Percentiles rank a stretch among this genome's conserved stretches.
Conservation (phyloP, 2,113 vertebrate genomes). For the Barbus barbus region DNA sequence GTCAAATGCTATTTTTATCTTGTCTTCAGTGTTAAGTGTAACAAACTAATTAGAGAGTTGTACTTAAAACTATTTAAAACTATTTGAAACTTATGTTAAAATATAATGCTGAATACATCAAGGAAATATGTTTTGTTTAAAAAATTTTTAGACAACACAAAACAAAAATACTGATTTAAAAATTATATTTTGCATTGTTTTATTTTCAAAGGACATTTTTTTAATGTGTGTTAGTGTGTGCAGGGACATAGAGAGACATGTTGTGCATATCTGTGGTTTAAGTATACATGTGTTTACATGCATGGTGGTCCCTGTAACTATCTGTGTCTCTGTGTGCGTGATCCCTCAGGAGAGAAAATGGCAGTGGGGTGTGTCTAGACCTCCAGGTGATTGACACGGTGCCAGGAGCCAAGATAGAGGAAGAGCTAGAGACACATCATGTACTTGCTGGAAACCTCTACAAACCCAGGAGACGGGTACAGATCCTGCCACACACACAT, state of each 20-base stretch:
- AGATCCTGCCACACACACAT: background rate
- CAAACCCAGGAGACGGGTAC: constrained; percentile 87
- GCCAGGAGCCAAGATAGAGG: constrained; percentile 86
- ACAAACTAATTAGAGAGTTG: background rate
- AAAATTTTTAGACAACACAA: background rate
- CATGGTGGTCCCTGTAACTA: background rate
- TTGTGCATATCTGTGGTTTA: background rate
- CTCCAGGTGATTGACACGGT: constrained; percentile 94
- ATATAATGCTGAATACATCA: background rate
- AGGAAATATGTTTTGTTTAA: background rate
- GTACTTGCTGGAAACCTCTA: constrained; percentile 92
- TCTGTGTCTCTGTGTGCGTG: background rate
- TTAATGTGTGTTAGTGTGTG: constrained; percentile 22
- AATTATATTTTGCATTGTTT: background rate
- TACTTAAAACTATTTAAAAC: background rate
- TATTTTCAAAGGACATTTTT: background rate
- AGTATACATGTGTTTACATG: background rate
- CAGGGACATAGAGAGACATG: background rate
- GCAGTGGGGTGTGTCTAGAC: constrained; percentile 92
- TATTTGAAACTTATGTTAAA: background rate
- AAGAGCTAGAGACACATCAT: constrained; percentile 90
- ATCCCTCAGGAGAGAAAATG: constrained; percentile 85
- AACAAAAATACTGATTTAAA: background rate
- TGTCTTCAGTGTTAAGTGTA: no score
- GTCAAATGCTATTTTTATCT: background rate